Evolutionary conservation across 1,140 invertebrate genomes (phyloP).

Genomic region (Anastrepha ludens): DNA sequence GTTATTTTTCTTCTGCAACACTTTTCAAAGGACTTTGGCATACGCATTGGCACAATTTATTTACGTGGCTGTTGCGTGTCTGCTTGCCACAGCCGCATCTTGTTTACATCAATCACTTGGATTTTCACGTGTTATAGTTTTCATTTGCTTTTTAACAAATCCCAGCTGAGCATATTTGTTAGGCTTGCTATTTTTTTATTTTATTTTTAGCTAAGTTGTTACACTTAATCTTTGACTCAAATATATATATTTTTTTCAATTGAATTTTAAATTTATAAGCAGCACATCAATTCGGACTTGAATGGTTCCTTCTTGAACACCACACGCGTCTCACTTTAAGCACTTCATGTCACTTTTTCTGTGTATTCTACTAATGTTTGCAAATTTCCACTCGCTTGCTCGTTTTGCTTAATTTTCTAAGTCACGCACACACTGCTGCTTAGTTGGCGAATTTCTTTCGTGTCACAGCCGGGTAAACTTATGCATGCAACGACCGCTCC

Average conservation of each 20-base stretch:
- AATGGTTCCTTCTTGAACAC: too few relatives aligned
- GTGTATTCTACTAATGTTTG: conserved; percentile 9
- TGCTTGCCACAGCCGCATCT: conserved; percentile 4
- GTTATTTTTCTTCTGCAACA: not conserved
- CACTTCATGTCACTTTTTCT: not conserved
- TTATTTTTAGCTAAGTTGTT: not conserved
- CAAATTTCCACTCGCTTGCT: conserved; percentile 18
- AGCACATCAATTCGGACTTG: too few relatives aligned
- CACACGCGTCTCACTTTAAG: too few relatives aligned
- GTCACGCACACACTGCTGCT: not conserved
- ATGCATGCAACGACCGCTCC: conserved; percentile 41
- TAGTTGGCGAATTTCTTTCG: conserved; percentile 8
- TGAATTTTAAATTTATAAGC: too few relatives aligned
- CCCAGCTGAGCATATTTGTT: not conserved
- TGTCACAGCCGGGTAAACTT: conserved; percentile 26
- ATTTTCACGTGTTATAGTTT: not conserved
- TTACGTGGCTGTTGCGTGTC: not conserved
- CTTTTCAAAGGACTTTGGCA: not conserved
- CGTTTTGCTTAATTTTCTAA: not conserved
- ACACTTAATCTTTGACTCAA: not conserved
- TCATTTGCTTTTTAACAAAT: not conserved
- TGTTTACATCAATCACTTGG: conserved; percentile 19
- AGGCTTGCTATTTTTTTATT: not conserved
- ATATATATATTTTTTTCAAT: not conserved
- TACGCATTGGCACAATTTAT: conserved; percentile 23